phyloP scores from a whole-genome alignment of 2,113 vertebrate genomes.

The Eulemur rufifrons region DNA sequence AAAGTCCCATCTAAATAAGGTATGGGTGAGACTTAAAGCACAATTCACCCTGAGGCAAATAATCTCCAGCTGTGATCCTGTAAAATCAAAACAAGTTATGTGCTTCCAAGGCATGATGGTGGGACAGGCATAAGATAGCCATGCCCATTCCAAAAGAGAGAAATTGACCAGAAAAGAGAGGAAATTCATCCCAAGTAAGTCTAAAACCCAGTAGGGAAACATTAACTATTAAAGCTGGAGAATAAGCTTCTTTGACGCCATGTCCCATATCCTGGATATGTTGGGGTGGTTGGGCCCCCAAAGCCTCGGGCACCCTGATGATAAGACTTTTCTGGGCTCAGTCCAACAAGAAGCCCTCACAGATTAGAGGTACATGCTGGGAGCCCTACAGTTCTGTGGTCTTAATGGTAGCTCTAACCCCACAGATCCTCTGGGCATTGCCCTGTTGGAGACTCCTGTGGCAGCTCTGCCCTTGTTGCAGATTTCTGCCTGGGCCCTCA shows the following conservation, averaged over 20 bases:
- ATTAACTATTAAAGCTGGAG: neutral
- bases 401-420: neutral
- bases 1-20: neutral
- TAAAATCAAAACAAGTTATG: neutral
- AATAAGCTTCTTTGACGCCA: neutral
- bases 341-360: neutral
- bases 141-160: neutral
- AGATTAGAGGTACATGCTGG: neutral
- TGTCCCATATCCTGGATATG: neutral
- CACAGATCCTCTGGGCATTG: neutral
- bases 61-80: neutral
- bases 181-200: neutral
- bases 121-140: neutral
- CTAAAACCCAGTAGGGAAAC: neutral
- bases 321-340: neutral
- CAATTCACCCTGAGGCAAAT: neutral
- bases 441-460: neutral
- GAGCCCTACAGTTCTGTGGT: neutral
- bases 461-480: neutral
- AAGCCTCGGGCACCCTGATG: neutral
- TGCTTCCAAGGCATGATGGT: neutral
- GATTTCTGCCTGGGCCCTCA: neutral
- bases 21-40: neutral
- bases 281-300: neutral
- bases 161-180: neutral